Evolutionary conservation across 2,113 vertebrate species (phyloP).

Genomic region (Lycaon pictus): DNA sequence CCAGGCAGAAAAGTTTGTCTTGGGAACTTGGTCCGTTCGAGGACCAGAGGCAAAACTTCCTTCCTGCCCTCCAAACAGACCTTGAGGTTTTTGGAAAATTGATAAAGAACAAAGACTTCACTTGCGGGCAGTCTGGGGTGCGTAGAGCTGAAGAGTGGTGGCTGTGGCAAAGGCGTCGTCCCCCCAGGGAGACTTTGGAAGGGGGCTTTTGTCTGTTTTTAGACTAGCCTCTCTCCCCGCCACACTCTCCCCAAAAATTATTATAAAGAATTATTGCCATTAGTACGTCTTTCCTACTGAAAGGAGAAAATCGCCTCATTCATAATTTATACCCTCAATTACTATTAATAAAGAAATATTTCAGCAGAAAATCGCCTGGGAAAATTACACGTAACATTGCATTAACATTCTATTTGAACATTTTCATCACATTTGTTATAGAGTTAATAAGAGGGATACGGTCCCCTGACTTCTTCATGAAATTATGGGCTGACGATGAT

Average conservation of each 20-base stretch:
- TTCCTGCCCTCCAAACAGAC: slow-evolving; percentile 55
- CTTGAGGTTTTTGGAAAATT: slow-evolving; percentile 65
- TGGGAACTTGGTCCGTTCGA: slow-evolving; percentile 54
- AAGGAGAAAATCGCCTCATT: slow-evolving; percentile 97
- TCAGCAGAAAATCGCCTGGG: slow-evolving; percentile 95
- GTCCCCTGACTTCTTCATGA: slow-evolving; percentile 99
- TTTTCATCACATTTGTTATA: slow-evolving; percentile 99
- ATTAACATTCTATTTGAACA: slow-evolving; percentile 99
- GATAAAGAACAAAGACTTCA: slow-evolving; percentile 61
- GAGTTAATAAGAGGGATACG: slow-evolving; percentile 99
- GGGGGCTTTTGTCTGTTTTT: slow-evolving; percentile 82
- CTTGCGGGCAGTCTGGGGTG: not conserved
- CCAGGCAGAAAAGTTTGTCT: slow-evolving; percentile 71
- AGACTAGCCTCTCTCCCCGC: slow-evolving; percentile 83
- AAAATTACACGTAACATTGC: slow-evolving; percentile 99
- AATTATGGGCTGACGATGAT: slow-evolving; percentile 99
- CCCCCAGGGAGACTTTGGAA: slow-evolving; percentile 63
- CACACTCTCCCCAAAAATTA: slow-evolving; percentile 91
- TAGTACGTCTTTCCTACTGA: slow-evolving; percentile 96
- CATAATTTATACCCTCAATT: slow-evolving; percentile 99
- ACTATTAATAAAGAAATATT: slow-evolving; percentile 99
- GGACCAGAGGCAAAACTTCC: slow-evolving; percentile 63
- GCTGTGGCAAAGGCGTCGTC: not conserved
- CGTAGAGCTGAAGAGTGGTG: not conserved
- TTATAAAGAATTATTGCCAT: slow-evolving; percentile 99